These are phyloP conservation scores for Conops quadrifasciatus DNA, from an alignment of 2,888 invertebrate species.

Conservation along the genomic window DNA sequence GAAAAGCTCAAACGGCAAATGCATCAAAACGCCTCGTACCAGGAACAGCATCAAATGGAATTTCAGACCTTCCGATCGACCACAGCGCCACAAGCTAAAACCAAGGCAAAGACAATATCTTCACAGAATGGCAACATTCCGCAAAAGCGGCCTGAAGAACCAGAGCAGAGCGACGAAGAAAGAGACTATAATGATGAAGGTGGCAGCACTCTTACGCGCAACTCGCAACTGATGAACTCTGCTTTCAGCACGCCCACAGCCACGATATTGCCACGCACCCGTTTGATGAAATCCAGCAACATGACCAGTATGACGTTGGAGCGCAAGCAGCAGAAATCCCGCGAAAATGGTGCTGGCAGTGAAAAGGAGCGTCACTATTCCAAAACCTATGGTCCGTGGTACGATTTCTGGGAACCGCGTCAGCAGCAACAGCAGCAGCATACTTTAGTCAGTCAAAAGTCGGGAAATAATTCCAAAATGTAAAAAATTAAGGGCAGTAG, in stretches of 20 bases:
- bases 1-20: slow-evolving; percentile 62
- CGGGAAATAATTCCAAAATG: slow-evolving; percentile 25
- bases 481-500: neutral
- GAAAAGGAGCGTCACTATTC: slow-evolving; percentile 55
- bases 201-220: slow-evolving; percentile 54
- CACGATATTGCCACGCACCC: slow-evolving; percentile 61
- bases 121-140: neutral
- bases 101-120: slow-evolving; percentile 23
- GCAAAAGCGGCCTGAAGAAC: slow-evolving; percentile 21
- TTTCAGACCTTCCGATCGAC: slow-evolving; percentile 64
- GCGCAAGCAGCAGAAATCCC: slow-evolving; percentile 52
- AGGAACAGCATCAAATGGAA: slow-evolving; percentile 66
- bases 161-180: slow-evolving; percentile 38
- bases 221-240: slow-evolving; percentile 57
- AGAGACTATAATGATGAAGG: slow-evolving; percentile 66
- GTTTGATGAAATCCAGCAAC: slow-evolving; percentile 58
- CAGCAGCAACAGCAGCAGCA: slow-evolving; percentile 53
- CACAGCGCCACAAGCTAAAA: slow-evolving; percentile 57
- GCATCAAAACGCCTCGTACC: slow-evolving; percentile 63
- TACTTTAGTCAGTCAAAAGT: slow-evolving; percentile 48
- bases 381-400: slow-evolving; percentile 87
- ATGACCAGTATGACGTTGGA: slow-evolving; percentile 48
- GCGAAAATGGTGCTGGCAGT: slow-evolving; percentile 43
- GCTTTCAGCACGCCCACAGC: slow-evolving; percentile 58
- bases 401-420: slow-evolving; percentile 78